These are phyloP conservation scores for Hexactinellida sp. DNA, from an alignment of 37 sponge, comb jelly and placozoan genomes.

Conservation along the genomic window DNA sequence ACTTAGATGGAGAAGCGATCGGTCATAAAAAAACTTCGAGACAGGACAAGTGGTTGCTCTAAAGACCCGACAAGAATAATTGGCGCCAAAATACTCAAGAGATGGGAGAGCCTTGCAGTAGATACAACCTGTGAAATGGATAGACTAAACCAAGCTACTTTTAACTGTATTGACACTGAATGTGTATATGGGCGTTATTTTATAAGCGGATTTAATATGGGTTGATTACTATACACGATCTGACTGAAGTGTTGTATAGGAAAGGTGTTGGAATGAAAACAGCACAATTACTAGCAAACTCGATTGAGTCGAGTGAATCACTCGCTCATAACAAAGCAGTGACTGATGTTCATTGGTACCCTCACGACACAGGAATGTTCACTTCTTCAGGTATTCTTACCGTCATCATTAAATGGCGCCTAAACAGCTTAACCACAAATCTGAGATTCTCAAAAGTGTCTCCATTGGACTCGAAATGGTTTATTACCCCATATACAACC, in stretches of 20 bases:
- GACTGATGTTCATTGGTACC: not conserved
- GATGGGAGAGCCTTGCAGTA: not conserved
- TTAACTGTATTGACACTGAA: not conserved
- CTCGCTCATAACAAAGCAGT: not conserved
- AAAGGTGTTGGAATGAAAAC: not conserved
- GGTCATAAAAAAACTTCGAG: not conserved
- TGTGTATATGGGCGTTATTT: not conserved
- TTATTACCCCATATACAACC: too few species aligned
- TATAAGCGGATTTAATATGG: not conserved
- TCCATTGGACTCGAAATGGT: too few species aligned
- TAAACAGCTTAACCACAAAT: too few species aligned
- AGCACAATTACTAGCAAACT: not conserved
- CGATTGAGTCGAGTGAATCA: not conserved
- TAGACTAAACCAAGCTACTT: not conserved
- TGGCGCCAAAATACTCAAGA: not conserved
- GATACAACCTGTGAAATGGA: not conserved
- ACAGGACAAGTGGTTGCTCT: not conserved
- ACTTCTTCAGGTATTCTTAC: not conserved
- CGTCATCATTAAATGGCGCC: too few species aligned
- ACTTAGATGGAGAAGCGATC: not conserved
- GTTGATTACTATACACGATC: constrained; percentile 9
- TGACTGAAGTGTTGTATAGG: not conserved
- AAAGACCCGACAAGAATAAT: not conserved
- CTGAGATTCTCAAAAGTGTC: too few species aligned
- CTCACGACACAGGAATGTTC: constrained; percentile 13